Base-by-base conservation (phyloP, 2,797 vertebrate species). In the Dendrocincla fuliginosa region DNA sequence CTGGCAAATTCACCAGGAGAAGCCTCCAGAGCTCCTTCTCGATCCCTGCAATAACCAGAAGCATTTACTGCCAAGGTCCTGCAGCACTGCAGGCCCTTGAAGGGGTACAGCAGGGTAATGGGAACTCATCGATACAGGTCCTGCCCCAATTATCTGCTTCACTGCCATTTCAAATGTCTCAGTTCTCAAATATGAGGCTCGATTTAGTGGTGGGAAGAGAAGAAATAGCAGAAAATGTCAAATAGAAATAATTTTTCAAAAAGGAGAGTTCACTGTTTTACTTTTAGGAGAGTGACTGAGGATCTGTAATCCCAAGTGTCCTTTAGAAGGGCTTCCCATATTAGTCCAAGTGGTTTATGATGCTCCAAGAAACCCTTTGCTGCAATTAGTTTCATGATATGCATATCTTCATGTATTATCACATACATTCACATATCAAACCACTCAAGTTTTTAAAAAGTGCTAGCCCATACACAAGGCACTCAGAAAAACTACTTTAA, bases 281-380 rank as follows among this genome's bases (percentile, higher is more conserved):
- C 9, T 94, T 84, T 47, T 56, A 77, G 82, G 52, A 92, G 77
- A 87, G 28, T 33, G 25, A 53, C 67, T 74, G 57, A 93, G 69
- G 65, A 63, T 85, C 33, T 56, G 17, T 49, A 47, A 30, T 11
- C 52, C 44, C 89, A 80, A 95, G 17, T 90, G 84, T 69, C 90
- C 87, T 94, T 95, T 91, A 70, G 82, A 92, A 89, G 67, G 56
- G 53, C 47, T 91, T 91, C 42, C 41, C 0, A 0, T 73, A 56
- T 84, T 91, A 90, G 59, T 91, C 59, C 47, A 91, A 95, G 69
- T 90, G 73, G 63, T 96, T 96, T 93, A 92, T 16, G 74, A 71
- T 41, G 35, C 53, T 88, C 56, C 74, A 87, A 93, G 41, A 96
- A 74, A 53, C 32, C 46, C 56, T 84, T 53, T 81, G 53, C 73